phyloP scores from a whole-genome alignment of 2,797 vertebrate genomes.

The Pseudochaenichthys georgianus region DNA sequence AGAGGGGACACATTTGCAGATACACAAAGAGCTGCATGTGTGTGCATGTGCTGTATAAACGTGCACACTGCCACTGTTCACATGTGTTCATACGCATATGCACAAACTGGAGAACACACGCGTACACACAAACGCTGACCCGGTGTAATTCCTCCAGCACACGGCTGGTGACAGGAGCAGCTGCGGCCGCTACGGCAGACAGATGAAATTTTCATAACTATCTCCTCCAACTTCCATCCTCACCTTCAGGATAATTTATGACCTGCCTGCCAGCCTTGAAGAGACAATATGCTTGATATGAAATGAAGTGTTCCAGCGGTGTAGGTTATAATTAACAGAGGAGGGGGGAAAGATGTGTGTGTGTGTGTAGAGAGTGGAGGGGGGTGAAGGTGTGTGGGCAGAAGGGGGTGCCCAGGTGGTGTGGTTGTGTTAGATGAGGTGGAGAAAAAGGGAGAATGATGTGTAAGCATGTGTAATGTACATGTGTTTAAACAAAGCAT shows the following conservation, averaged over 20 bases:
- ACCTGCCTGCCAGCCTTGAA: constrained; percentile 96
- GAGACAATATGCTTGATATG: constrained; percentile 99
- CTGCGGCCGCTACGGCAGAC: constrained; percentile 97
- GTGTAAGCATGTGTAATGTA: constrained; percentile 30
- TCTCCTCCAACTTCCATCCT: constrained; percentile 98
- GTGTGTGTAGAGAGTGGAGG: constrained; percentile 49
- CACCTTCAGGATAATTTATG: constrained; percentile 99
- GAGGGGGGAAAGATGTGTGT: constrained; percentile 85
- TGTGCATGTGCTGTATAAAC: constrained; percentile 22
- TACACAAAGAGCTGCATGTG: constrained; percentile 44
- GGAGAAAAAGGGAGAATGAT: constrained; percentile 23
- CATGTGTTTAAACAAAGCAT: constrained; percentile 46
- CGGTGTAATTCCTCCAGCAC: constrained; percentile 91
- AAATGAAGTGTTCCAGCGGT: constrained; percentile 98
- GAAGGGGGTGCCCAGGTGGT: constrained; percentile 35
- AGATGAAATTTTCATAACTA: constrained; percentile 99
- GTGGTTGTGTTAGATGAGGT: constrained; percentile 17
- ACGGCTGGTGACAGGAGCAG: constrained; percentile 96
- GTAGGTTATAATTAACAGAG: constrained; percentile 99
- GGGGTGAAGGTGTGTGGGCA: constrained; percentile 21
- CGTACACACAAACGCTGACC: constrained; percentile 78
- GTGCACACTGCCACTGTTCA: constrained; percentile 42
- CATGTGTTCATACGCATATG: constrained; percentile 49
- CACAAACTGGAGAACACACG: constrained; percentile 40
- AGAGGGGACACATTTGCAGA: constrained; percentile 26